phyloP scores from a whole-genome alignment of 2,888 invertebrate genomes.

The Calliphora vomitoria region DNA sequence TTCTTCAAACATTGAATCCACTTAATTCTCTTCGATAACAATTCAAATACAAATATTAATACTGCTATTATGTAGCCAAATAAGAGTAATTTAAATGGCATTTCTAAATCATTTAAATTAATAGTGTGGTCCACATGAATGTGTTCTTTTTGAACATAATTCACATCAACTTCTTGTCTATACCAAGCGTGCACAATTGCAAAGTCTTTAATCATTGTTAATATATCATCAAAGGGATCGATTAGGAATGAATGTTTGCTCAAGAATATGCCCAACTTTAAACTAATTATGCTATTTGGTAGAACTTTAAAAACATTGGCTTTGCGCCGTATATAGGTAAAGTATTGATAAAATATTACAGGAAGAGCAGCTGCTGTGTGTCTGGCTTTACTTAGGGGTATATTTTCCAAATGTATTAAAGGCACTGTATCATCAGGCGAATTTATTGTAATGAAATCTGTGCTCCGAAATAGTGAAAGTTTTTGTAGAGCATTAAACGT shows the following conservation, averaged over 20 bases:
- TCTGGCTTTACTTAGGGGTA: background rate
- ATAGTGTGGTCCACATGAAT: background rate
- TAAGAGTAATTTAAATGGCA: background rate
- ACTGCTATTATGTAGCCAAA: background rate
- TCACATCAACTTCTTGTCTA: slow-evolving; percentile 27
- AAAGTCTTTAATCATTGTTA: slow-evolving; percentile 56
- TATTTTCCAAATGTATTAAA: slow-evolving; percentile 15
- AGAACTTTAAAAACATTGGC: slow-evolving; percentile 61
- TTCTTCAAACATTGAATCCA: background rate
- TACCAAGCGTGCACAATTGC: slow-evolving; percentile 71
- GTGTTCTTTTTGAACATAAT: slow-evolving; percentile 10
- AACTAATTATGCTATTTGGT: slow-evolving; percentile 62
- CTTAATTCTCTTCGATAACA: background rate
- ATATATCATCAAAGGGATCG: slow-evolving; percentile 56
- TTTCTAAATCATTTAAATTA: slow-evolving; percentile 22
- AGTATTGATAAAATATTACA: slow-evolving; percentile 61
- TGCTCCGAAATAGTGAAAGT: background rate
- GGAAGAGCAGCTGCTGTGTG: slow-evolving; percentile 39
- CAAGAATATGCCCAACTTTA: slow-evolving; percentile 73
- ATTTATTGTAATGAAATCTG: slow-evolving; percentile 25
- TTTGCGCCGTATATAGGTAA: slow-evolving; percentile 21
- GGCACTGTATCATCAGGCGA: slow-evolving; percentile 35
- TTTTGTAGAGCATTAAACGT: background rate
- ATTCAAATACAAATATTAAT: background rate
- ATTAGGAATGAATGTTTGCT: slow-evolving; percentile 73